Base-by-base conservation (phyloP, 2,113 vertebrate genomes). In the Hassar affinis region DNA sequence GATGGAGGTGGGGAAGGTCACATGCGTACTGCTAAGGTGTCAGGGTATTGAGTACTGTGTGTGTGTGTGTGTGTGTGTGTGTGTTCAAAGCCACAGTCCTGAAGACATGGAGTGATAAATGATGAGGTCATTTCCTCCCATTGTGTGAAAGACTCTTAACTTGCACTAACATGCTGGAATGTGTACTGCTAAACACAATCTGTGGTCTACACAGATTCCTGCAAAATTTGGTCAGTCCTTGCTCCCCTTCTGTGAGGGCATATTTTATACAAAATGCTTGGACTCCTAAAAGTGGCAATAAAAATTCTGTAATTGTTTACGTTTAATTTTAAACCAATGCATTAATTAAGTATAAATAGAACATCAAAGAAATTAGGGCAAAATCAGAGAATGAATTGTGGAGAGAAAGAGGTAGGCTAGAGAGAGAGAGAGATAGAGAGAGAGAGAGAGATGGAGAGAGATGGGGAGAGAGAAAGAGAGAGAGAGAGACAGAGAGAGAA, bases 101-200 rank as follows among this genome's bases (percentile, higher is more conserved):
- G 54, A 77, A 78, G 59, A 72, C 79, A 56, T 75, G 64, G 52
- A 66, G 66, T 82, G 79, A 77, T 78, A 49, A 62, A 82, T 54
- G n/a, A 78, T 84, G 79, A 82, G 61, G 80, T 83, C 11, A 83
- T 80, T 83, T 80, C 84, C 86, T 79, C 57, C 18, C n/a, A 85
- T 83, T 83, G 86, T 77, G 61, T 61, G 12, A 12, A 59, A 33
- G 66, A 2, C 76, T 11, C 4, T 33, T 52, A 59, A 78, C 10
- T 52, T 71, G 33, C 10, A 66, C 3, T n/a, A 68, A 47, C 45
- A 51, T 52, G 68, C 2, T 74, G 77, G 79, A 66, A 33, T 35
- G 25, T 42, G 59, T 30, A 10, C 59, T 51, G 52, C 22, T 35
- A 72, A 78, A 74, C 76, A 45, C 6, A 62, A 71, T 15, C 45